These are phyloP conservation scores for Hirtodrosophila trivittata DNA, from an alignment of 2,888 invertebrate species.

Conservation along the genomic window DNA sequence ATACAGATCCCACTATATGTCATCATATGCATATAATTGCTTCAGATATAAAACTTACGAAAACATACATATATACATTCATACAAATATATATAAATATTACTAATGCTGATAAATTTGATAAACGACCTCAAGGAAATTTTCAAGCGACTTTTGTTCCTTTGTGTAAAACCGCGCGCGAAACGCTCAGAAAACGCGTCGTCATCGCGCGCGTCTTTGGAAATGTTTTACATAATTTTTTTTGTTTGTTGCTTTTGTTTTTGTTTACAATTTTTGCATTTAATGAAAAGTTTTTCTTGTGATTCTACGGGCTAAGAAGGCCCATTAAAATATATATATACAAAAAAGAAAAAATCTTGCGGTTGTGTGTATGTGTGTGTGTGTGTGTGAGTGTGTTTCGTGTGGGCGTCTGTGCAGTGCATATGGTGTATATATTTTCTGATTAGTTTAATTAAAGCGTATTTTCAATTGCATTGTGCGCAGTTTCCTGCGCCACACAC, in stretches of 20 bases:
- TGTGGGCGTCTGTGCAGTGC: constrained; percentile 53
- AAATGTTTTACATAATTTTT: constrained; percentile 31
- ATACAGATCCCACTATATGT: too few species aligned
- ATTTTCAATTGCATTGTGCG: constrained; percentile 72
- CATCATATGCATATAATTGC: too few species aligned
- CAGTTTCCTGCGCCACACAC: constrained; percentile 52
- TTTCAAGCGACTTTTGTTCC: constrained; percentile 2
- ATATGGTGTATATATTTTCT: constrained; percentile 55
- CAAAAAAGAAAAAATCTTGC: too few species aligned
- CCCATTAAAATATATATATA: constrained; percentile 42
- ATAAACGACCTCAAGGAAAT: not conserved
- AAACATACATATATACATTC: not conserved
- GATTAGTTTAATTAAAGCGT: constrained; percentile 78
- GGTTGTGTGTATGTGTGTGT: constrained; percentile 1
- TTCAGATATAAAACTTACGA: too few species aligned
- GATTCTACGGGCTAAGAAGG: constrained; percentile 29
- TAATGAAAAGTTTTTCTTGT: constrained; percentile 32
- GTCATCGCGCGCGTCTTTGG: not conserved
- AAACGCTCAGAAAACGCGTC: constrained; percentile 18
- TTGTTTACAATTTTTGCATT: constrained; percentile 35
- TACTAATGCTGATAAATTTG: constrained; percentile 1
- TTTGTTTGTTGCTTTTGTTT: constrained; percentile 10
- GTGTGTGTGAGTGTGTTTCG: constrained; percentile 14
- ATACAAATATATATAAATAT: not conserved
- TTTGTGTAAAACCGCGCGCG: constrained; percentile 1